Conservation (phyloP, 2,113 vertebrate genomes). For the Hemiscyllium ocellatum region DNA sequence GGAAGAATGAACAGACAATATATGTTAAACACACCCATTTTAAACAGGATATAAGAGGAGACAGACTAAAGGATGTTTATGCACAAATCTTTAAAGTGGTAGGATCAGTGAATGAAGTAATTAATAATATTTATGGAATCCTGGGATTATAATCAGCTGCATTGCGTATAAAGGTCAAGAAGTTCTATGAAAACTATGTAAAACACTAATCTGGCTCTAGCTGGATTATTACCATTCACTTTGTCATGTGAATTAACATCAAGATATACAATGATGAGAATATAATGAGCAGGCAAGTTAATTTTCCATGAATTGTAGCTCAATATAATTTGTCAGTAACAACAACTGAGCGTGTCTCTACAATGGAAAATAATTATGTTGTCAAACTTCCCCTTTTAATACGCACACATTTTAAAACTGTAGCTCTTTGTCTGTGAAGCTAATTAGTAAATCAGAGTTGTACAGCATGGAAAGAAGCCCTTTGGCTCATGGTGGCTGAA, state of each 20-base stretch:
- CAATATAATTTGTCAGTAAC: not conserved
- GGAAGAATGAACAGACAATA: not conserved
- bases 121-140: not conserved
- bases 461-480: too few species aligned
- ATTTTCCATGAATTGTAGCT: not conserved
- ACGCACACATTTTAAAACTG: not conserved
- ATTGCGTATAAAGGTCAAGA: not conserved
- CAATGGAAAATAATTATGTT: not conserved
- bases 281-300: not conserved
- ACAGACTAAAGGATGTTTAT: not conserved
- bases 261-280: not conserved
- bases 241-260: not conserved
- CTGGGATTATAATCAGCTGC: not conserved
- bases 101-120: not conserved
- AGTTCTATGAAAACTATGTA: not conserved
- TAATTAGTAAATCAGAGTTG: not conserved
- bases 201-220: not conserved
- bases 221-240: not conserved
- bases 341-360: not conserved
- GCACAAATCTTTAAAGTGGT: not conserved
- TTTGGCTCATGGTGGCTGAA: too few species aligned
- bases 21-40: not conserved
- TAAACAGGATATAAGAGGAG: not conserved
- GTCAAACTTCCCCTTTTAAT: not conserved
- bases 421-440: not conserved